These are phyloP conservation scores for Ptychobarbus kaznakovi DNA, from an alignment of 2,797 vertebrate species.

Conservation along the genomic window DNA sequence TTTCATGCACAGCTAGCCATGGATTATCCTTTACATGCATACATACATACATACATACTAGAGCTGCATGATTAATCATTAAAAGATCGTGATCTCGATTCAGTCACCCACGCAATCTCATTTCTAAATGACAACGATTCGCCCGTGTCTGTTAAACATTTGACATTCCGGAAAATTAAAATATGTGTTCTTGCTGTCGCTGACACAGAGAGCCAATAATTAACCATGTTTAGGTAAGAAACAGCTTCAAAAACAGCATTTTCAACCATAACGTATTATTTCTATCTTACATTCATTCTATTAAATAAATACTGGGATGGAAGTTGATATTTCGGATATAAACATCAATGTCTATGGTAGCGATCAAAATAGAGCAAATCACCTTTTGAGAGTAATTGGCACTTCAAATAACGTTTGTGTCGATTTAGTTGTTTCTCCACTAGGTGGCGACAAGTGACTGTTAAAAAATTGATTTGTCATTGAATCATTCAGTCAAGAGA, in stretches of 20 bases:
- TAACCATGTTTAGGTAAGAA: not conserved
- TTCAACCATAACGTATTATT: not conserved
- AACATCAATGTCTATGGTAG: not conserved
- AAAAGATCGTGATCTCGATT: not conserved
- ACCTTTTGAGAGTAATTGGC: not conserved
- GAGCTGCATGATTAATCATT: not conserved
- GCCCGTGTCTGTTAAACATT: not conserved
- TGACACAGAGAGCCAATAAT: not conserved
- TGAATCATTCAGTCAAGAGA: not conserved
- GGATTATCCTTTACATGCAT: not conserved
- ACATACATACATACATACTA: too few species aligned
- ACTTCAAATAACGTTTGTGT: not conserved
- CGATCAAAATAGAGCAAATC: not conserved
- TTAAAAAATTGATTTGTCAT: not conserved
- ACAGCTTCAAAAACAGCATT: not conserved
- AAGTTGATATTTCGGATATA: not conserved
- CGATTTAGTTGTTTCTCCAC: not conserved
- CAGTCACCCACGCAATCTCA: too few species aligned
- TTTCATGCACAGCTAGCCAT: not conserved
- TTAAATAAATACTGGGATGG: not conserved
- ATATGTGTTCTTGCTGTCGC: not conserved
- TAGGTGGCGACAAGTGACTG: not conserved
- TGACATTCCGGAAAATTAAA: not conserved
- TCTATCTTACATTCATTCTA: not conserved
- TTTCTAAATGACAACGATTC: not conserved